Conservation (phyloP, 2,113 vertebrate species). For the Mobula hypostoma region DNA sequence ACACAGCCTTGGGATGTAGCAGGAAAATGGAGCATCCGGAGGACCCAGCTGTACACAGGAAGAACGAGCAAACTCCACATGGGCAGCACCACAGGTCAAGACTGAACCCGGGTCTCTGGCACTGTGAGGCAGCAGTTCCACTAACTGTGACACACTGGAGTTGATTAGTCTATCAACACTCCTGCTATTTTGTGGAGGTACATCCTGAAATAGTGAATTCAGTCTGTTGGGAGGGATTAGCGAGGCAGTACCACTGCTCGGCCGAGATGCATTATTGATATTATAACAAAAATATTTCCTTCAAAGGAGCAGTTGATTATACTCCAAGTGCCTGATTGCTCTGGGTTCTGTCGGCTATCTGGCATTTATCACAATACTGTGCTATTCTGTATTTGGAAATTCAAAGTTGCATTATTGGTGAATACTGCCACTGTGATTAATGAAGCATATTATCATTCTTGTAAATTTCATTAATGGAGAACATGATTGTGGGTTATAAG, state of each 20-base stretch:
- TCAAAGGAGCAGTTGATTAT: not conserved
- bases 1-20: too few species aligned
- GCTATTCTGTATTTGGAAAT: not conserved
- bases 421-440: conserved; percentile 5
- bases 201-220: not conserved
- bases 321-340: not conserved
- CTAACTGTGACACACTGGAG: not conserved
- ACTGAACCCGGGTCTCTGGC: too few species aligned
- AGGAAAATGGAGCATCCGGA: too few species aligned
- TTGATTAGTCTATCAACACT: not conserved
- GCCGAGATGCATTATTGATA: not conserved
- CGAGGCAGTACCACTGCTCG: not conserved
- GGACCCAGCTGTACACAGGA: too few species aligned
- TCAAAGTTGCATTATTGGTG: not conserved
- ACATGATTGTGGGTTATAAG: conserved; percentile 5
- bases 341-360: not conserved
- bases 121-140: too few species aligned
- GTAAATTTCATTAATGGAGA: conserved; percentile 29
- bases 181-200: not conserved
- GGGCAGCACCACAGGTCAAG: too few species aligned
- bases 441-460: conserved; percentile 25
- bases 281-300: not conserved
- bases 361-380: not conserved
- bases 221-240: not conserved
- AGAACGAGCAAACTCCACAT: too few species aligned